phyloP scores from a whole-genome alignment of 2,113 vertebrate species.

The Aptenodytes forsteri region DNA sequence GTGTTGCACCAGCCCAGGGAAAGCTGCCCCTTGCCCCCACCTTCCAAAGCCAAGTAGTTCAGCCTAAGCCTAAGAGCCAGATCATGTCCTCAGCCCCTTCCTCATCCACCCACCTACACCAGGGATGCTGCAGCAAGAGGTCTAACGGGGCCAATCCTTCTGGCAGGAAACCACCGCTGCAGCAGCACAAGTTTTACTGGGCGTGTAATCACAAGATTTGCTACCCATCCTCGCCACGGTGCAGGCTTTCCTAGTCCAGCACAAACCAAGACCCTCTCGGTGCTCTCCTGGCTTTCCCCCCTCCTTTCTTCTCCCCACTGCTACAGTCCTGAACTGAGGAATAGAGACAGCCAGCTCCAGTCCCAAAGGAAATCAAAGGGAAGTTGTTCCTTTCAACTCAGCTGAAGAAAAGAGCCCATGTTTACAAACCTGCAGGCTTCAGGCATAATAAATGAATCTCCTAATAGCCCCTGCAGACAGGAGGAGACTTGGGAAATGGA shows the following conservation, averaged over 20 bases:
- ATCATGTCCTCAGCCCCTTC: background rate
- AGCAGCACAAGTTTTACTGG: background rate
- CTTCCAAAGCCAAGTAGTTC: background rate
- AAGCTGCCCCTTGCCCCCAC: background rate
- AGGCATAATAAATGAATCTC: constrained; percentile 52
- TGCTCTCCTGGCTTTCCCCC: background rate
- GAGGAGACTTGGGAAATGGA: background rate
- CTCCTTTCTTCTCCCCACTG: background rate
- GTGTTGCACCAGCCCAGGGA: background rate
- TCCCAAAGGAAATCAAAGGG: constrained; percentile 63
- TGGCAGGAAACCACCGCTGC: background rate
- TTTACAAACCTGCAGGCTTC: constrained; percentile 39
- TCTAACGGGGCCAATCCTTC: background rate
- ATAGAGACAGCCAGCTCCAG: background rate
- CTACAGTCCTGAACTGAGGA: background rate
- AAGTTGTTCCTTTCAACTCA: constrained; percentile 56
- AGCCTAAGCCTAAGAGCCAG: background rate
- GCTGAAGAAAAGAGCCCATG: constrained; percentile 30
- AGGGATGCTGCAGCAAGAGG: background rate
- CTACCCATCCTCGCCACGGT: background rate
- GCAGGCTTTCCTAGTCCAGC: background rate
- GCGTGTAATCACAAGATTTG: background rate
- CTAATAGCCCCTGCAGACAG: background rate
- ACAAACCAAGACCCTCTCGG: background rate
- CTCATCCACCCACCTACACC: background rate